phyloP scores from a whole-genome alignment of 2,797 vertebrate genomes.

The Petrocephalus sullivani region DNA sequence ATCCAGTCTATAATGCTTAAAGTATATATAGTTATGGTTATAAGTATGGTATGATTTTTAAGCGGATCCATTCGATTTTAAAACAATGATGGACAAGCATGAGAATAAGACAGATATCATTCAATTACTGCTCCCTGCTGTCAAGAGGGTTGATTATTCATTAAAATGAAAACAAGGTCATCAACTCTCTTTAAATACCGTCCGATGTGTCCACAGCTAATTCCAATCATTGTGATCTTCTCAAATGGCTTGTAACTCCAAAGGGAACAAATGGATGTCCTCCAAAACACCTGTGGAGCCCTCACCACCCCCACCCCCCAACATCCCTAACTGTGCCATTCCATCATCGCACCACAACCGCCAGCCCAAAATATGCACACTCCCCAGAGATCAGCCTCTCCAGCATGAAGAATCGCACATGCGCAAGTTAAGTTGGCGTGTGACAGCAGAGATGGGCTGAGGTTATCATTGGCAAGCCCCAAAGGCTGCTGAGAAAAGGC shows the following conservation, averaged over 20 bases:
- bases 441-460: neutral
- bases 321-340: neutral
- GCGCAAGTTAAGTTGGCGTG: neutral
- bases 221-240: constrained; percentile 9
- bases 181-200: constrained; percentile 15
- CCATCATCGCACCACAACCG: neutral
- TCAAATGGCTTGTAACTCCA: constrained; percentile 14
- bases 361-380: neutral
- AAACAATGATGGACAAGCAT: neutral
- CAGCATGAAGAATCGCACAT: neutral
- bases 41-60: neutral
- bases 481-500: neutral
- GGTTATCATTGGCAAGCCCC: neutral
- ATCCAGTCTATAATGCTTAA: neutral
- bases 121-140: neutral
- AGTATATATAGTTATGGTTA: neutral
- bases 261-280: constrained; percentile 6
- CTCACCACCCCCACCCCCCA: neutral
- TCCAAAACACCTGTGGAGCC: constrained; percentile 6
- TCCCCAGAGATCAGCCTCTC: neutral
- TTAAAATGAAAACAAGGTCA: constrained; percentile 11
- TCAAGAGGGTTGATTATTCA: neutral
- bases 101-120: neutral
- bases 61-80: neutral
- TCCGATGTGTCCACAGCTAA: neutral